Base-by-base conservation (phyloP, 2,113 vertebrate species). In the Columbina picui region DNA sequence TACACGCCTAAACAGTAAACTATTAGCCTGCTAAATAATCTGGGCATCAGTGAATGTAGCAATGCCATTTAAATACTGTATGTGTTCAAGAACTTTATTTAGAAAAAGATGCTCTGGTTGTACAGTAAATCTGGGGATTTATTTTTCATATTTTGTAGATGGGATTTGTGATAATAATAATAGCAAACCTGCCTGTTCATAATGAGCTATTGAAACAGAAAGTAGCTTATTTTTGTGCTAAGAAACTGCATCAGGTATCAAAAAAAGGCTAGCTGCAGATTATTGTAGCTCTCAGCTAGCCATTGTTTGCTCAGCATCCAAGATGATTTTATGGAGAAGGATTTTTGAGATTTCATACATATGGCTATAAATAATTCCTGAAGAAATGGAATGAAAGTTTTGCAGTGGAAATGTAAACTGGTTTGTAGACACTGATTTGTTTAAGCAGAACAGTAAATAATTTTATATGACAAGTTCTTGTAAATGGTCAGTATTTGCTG, bases 41-140 rank as follows among this genome's bases (percentile, higher is more conserved):
- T 32, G 38, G 71, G 23, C 36, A 64, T 38, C 75, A 74, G 61
- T 90, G 56, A 91, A 87, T 29, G 69, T 68, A 94, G 61, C 78
- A 71, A 63, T 73, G 25, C 20, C 41, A 74, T 96, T 97, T 90
- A 94, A 97, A 96, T 84, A 88, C 70, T 68, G 32, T 81, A 79
- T 61, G 79, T 92, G 95, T 90, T 92, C 60, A 87, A 95, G 80
- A 94, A 79, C 29, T 22, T 32, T 80, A 32, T 59, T 75, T 84
- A 39, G 49, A 61, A 94, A 85, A 91, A 87, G 63, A 39, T 5
- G 0, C 0, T 70, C 12, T 50, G 59, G 1, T 52, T 65, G 12
- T 8, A 1, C 22, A 29, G 30, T 39, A 52, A 12, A n/a, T 47
- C 23, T 38, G 9, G 4, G 3, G 8, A 25, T 26, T 70, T 1